A percentile compares a stretch with the other conserved stretches of the same genome.
Evolutionary conservation across 2,888 invertebrate genomes (phyloP).

Genomic region (Iselma pallidipennis): DNA sequence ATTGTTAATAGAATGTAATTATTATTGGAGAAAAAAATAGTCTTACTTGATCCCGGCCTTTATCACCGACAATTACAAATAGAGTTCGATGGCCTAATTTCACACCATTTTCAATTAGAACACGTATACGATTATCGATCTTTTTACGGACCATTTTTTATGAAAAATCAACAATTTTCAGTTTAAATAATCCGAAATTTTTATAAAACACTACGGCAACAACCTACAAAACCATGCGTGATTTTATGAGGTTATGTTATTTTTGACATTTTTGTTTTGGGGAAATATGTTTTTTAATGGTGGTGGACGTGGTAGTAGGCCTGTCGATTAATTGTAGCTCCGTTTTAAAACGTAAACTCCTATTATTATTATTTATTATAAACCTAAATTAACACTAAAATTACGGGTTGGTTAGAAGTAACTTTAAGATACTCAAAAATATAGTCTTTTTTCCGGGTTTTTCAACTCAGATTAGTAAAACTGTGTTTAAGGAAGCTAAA

Average conservation of each 20-base stretch:
- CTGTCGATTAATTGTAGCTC: background rate
- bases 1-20: background rate
- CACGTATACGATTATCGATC: conserved; percentile 93
- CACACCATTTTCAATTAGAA: conserved; percentile 97
- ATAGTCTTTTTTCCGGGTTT: too few relatives aligned
- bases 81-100: conserved; percentile 87
- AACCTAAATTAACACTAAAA: too few relatives aligned
- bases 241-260: background rate
- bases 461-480: too few relatives aligned
- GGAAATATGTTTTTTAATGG: background rate
- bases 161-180: too few relatives aligned
- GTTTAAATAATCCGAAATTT: background rate
- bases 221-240: background rate
- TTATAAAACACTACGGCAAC: too few relatives aligned
- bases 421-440: too few relatives aligned
- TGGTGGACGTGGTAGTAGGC: background rate
- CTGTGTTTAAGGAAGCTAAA: too few relatives aligned
- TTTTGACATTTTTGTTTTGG: too few relatives aligned
- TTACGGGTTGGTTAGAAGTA: too few relatives aligned
- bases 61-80: conserved; percentile 95
- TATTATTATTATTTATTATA: too few relatives aligned
- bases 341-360: too few relatives aligned
- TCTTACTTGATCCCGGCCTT: conserved; percentile 88
- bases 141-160: conserved; percentile 86
- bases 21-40: background rate